phyloP scores from a whole-genome alignment of 2,797 vertebrate species.

The Lacerta agilis region DNA sequence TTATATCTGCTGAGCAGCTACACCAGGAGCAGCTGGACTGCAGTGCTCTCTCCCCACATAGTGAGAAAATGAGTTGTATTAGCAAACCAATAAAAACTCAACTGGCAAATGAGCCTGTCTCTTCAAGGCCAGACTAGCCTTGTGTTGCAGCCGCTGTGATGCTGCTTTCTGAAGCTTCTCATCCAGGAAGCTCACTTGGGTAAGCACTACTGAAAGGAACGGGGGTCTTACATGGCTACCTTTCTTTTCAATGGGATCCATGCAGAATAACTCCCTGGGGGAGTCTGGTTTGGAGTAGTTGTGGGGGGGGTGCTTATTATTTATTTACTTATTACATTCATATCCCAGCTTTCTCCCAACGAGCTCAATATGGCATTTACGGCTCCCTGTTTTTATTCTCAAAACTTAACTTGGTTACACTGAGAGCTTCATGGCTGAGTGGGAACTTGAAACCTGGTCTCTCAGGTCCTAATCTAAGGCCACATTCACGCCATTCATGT shows the following conservation, averaged over 20 bases:
- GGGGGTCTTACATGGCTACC: neutral
- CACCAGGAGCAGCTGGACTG: neutral
- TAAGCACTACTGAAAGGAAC: neutral
- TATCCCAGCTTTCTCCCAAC: no score
- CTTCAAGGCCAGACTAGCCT: neutral
- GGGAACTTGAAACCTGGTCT: no score
- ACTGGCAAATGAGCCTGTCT: neutral
- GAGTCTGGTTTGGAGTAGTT: neutral
- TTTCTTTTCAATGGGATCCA: neutral
- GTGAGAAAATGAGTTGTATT: neutral
- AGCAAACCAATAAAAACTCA: neutral
- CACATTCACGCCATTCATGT: no score
- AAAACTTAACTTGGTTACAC: no score
- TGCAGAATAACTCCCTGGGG: neutral
- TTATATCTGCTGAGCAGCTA: neutral
- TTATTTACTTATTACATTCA: no score
- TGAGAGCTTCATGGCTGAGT: no score
- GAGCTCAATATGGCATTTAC: no score
- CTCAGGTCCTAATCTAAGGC: no score
- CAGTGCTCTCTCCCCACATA: neutral
- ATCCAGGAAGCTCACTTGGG: no score
- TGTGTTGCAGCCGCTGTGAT: neutral
- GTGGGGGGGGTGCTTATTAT: neutral
- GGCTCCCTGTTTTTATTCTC: no score
- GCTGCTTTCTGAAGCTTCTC: neutral